Conservation (phyloP, 2,113 vertebrate species). For the Rhea americana region DNA sequence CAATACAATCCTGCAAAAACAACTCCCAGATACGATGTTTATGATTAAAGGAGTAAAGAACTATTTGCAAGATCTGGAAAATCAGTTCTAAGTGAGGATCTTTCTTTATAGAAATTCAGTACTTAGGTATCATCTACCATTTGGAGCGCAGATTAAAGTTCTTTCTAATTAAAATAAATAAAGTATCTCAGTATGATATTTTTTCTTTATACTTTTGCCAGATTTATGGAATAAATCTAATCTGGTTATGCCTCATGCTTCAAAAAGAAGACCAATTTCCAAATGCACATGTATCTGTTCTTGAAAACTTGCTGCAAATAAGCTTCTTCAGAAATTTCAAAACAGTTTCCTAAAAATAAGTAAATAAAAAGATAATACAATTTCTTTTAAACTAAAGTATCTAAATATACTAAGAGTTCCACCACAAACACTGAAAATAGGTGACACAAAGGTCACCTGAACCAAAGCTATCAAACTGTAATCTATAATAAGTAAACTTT, state of each 20-base stretch:
- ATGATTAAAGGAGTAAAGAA: background rate
- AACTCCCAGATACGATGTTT: background rate
- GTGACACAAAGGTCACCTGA: background rate
- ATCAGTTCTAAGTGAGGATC: background rate
- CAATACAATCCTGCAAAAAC: background rate
- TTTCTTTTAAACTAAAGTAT: background rate
- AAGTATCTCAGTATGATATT: conserved; percentile 13
- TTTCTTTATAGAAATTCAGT: background rate
- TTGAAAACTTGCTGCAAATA: background rate
- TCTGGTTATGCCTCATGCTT: conserved; percentile 23
- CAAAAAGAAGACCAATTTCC: background rate
- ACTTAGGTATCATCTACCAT: conserved; percentile 25
- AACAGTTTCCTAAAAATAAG: background rate
- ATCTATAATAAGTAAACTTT: background rate
- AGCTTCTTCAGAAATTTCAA: background rate
- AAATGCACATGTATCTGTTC: background rate
- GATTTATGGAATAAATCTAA: conserved; percentile 31
- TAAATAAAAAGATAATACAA: background rate
- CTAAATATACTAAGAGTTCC: background rate
- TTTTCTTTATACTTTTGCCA: conserved; percentile 47
- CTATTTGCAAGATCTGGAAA: conserved; percentile 14
- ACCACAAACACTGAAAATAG: background rate
- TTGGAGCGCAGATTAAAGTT: conserved; percentile 37
- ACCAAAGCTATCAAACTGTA: background rate
- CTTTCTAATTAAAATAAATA: conserved; percentile 50